Base-by-base conservation (phyloP, 2,797 vertebrate genomes). In the Syndactyla subalaris region DNA sequence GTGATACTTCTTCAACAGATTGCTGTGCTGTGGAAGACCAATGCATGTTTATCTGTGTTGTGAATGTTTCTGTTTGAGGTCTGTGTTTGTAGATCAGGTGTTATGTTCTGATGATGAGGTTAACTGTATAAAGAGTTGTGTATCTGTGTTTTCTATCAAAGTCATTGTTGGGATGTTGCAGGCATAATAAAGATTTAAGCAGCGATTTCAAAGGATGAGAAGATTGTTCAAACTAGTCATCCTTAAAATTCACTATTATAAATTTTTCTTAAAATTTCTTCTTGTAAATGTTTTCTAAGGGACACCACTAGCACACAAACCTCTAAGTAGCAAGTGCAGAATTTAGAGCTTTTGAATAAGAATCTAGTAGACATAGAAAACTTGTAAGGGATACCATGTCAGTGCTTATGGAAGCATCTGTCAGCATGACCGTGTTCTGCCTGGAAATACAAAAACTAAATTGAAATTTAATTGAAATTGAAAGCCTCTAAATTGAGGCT, bases 1-100 rank as follows among this genome's bases (percentile, higher is more conserved):
- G 4, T 45, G 27, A 8, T 54, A 66, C 23, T 29, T 7, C 24
- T 55, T 77, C 22, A n/a, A 8, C 17, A 51, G 16, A 8, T 32
- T 48, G 21, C 20, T 62, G 7, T 62, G 22, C 14, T 80, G 0
- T 63, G 32, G 18, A 84, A 67, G 43, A 52, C 38, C 3, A 7
- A 1, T 24, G 15, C 0, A 1, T 45, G 4, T 29, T 78, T 43
- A 10, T 55, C 2, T 61, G 0, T 0, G 0, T 21, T 39, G 65
- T 70, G 27, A 34, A 6, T 34, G 7, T 67, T 76, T 65, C 10
- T 63, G 0, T 71, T 39, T 71, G n/a, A 43, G 14, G 9, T 71
- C 38, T 59, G 32, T 77, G 4, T 30, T 46, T 58, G 43, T 34
- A 71, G 27, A n/a, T 7, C 5, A 7, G 9, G 3, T 67, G 7